Evolutionary conservation across 1,140 invertebrate species (phyloP).

Genomic region (Mamestra configurata): DNA sequence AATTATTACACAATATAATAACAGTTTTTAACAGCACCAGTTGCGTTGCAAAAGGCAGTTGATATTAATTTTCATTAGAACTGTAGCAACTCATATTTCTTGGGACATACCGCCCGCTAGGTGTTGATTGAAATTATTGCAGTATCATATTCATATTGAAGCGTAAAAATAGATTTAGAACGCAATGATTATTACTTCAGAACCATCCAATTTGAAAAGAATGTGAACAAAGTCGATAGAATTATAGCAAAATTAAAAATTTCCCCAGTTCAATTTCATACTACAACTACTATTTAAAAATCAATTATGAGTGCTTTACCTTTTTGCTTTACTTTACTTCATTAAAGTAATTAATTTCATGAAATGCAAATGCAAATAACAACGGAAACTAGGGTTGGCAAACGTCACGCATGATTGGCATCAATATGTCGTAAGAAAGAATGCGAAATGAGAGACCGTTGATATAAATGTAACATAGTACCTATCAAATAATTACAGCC

Average conservation of each 20-base stretch:
- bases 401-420: slow-evolving; percentile 72
- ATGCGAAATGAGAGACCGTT: slow-evolving; percentile 68
- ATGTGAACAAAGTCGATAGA: neutral
- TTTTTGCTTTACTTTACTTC: slow-evolving; percentile 34
- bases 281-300: slow-evolving; percentile 32
- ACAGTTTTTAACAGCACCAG: slow-evolving; percentile 23
- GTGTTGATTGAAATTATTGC: neutral
- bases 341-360: slow-evolving; percentile 56
- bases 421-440: slow-evolving; percentile 67
- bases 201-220: neutral
- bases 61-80: slow-evolving; percentile 28
- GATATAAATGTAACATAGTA: slow-evolving; percentile 36
- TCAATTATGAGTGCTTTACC: slow-evolving; percentile 25
- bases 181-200: neutral
- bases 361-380: slow-evolving; percentile 60
- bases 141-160: slow-evolving; percentile 19
- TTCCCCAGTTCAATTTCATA: slow-evolving; percentile 18
- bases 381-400: slow-evolving; percentile 58
- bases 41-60: neutral
- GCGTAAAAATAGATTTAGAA: neutral
- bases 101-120: slow-evolving; percentile 5
- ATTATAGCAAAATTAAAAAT: neutral
- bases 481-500: slow-evolving; percentile 53
- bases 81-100: slow-evolving; percentile 10
- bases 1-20: slow-evolving; percentile 45